A percentile compares a stretch with the other conserved stretches of the same genome.
phyloP scores from a whole-genome alignment of 2,113 vertebrate genomes.

The Thomomys bottae region DNA sequence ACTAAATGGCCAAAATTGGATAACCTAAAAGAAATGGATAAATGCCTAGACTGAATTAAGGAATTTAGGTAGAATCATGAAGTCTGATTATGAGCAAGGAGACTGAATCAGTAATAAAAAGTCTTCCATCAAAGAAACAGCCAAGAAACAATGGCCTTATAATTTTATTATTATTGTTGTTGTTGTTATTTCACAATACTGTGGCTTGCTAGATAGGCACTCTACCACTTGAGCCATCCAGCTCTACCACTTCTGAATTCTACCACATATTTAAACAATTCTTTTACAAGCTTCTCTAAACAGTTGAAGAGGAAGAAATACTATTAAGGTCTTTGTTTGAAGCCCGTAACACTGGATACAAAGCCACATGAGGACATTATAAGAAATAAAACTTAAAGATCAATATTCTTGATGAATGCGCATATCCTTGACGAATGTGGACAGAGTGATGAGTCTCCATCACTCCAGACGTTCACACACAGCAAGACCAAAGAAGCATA shows the following conservation, averaged over 20 bases:
- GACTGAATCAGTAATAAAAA: not conserved
- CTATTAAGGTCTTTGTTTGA: not conserved
- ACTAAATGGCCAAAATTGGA: not conserved
- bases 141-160: too few relatives aligned
- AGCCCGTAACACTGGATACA: not conserved
- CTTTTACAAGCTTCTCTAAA: not conserved
- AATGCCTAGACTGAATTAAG: not conserved
- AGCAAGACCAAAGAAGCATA: too few relatives aligned
- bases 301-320: not conserved
- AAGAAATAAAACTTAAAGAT: not conserved
- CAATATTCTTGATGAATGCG: not conserved
- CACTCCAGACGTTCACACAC: not conserved
- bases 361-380: not conserved
- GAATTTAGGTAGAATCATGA: slow-evolving; percentile 8
- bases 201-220: too few relatives aligned
- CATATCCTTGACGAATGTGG: too few relatives aligned
- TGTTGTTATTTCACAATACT: too few relatives aligned
- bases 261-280: not conserved
- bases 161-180: too few relatives aligned
- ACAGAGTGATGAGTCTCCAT: not conserved
- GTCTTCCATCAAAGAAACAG: not conserved
- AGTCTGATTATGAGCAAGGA: not conserved
- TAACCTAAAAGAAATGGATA: not conserved
- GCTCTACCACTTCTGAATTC: not conserved
- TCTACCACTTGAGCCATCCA: too few relatives aligned